Percentiles rank a stretch among this genome's conserved stretches.
phyloP scores from a whole-genome alignment of 2,113 vertebrate genomes.

The Oncorhynchus masou region DNA sequence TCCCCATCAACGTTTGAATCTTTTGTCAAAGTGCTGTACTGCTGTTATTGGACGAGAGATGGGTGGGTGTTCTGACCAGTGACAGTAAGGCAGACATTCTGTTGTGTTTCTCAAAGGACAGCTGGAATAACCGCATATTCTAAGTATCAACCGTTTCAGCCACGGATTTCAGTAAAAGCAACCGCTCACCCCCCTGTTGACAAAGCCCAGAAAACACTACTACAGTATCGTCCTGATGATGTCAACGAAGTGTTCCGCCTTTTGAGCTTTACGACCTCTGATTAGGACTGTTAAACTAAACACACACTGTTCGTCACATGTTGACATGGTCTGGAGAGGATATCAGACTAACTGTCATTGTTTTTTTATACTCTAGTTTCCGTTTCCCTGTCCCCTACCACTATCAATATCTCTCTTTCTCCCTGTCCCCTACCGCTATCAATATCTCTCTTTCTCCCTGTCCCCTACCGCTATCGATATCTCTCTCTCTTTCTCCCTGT shows the following conservation, averaged over 20 bases:
- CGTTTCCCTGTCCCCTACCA: not conserved
- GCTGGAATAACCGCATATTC: not conserved
- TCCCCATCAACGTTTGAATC: not conserved
- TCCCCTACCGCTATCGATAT: too few species aligned
- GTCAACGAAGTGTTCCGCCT: not conserved
- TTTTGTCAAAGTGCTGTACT: not conserved
- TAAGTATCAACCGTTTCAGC: not conserved
- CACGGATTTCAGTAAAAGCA: not conserved
- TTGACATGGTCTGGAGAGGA: not conserved
- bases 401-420: not conserved
- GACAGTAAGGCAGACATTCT: not conserved
- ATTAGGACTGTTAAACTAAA: not conserved
- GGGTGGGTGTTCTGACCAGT: not conserved
- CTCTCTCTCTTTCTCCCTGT: too few species aligned
- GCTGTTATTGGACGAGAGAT: not conserved
- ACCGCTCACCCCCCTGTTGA: not conserved
- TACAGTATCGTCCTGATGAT: not conserved
- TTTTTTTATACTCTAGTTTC: not conserved
- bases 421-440: not conserved
- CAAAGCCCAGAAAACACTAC: not conserved
- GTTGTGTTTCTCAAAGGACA: not conserved
- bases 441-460: too few species aligned
- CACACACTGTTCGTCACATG: not conserved
- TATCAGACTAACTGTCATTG: not conserved
- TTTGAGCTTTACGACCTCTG: not conserved